Base-by-base conservation (phyloP, 2,113 vertebrate genomes). In the Lampris incognitus region DNA sequence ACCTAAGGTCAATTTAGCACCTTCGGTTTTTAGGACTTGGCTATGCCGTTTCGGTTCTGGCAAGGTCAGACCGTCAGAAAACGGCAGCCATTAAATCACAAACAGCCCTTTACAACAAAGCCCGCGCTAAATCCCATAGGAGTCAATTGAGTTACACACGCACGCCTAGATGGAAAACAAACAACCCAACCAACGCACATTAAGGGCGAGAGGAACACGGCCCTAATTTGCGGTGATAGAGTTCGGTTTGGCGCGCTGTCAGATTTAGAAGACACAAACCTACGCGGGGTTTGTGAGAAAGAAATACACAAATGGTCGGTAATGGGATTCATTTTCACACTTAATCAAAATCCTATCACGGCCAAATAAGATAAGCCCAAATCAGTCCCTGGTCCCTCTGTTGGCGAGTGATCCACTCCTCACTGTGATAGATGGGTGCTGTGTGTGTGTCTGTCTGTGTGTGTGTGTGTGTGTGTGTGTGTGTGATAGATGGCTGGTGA, bases 401-500 rank as follows among this genome's bases (percentile, higher is more conserved):
- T 64, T 87, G 87, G 74, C 85, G 80, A 57, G 69, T 69, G 57
- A 74, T 83, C 74, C 84, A 64, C 74, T 90, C 77, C 83, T 82
- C 82, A 74, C 72, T 75, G 66, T 91, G 85, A 92, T 85, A 77
- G 87, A 91, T 91, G 76, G 64, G 41, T 79, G 77, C 64, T 66
- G 64, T 72, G 71, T 77, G 82, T 87, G 71, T 40, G 61, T 74
- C 40, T 49, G 62, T 66, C 78, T 80, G 75, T 78, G 66, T 10
- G 71, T 70, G 58, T 72, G 68, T 42, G 54, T 58, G 66, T 36
- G 57, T 79, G 56, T 58, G 58, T 61, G 66, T 73, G 84, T 84
- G 84, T 91, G 75, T 94, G 94, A 94, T 94, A 93, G 91, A 94
- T 94, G 92, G 90, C 87, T 89, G 81, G 74, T 85, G 91, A 85